Evolutionary conservation across 2,888 invertebrate species (phyloP).

Genomic region (Nineta flava): DNA sequence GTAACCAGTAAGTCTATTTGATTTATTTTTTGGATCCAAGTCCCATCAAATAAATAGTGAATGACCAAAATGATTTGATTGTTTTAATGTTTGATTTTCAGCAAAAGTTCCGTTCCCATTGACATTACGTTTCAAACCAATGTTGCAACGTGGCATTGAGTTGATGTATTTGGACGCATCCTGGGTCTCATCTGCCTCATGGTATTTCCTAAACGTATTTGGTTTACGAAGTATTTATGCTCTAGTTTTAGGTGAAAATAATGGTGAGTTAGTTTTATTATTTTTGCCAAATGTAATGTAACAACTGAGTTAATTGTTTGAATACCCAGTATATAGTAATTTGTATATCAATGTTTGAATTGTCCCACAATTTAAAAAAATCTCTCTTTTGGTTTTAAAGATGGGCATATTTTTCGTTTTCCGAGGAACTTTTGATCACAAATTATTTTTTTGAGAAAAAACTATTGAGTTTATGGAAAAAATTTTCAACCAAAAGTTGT

Average conservation of each 20-base stretch:
- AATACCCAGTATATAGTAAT: too few species aligned
- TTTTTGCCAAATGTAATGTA: background rate
- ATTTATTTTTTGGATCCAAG: background rate
- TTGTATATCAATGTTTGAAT: too few species aligned
- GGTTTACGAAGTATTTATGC: slow-evolving; percentile 95
- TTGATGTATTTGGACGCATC: slow-evolving; percentile 89
- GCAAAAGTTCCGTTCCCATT: slow-evolving; percentile 98
- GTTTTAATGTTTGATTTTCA: slow-evolving; percentile 17
- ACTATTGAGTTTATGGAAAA: too few species aligned
- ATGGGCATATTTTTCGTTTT: too few species aligned
- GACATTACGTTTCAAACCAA: slow-evolving; percentile 95
- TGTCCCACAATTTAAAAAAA: too few species aligned
- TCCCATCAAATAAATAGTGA: background rate
- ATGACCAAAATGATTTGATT: background rate
- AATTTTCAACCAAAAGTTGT: too few species aligned
- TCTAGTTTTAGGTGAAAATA: slow-evolving; percentile 93
- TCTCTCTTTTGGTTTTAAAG: too few species aligned
- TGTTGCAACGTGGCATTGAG: slow-evolving; percentile 97
- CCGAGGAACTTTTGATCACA: too few species aligned
- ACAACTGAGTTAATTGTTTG: too few species aligned
- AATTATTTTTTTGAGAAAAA: too few species aligned
- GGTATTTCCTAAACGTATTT: slow-evolving; percentile 99
- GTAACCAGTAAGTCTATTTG: slow-evolving; percentile 62
- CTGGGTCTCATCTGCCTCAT: slow-evolving; percentile 99
- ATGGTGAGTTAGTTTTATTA: slow-evolving; percentile 37